A percentile compares a stretch with the other conserved stretches of the same genome.
Evolutionary conservation across 1,140 invertebrate species (phyloP).

Genomic region (Drosophila bipectinata): DNA sequence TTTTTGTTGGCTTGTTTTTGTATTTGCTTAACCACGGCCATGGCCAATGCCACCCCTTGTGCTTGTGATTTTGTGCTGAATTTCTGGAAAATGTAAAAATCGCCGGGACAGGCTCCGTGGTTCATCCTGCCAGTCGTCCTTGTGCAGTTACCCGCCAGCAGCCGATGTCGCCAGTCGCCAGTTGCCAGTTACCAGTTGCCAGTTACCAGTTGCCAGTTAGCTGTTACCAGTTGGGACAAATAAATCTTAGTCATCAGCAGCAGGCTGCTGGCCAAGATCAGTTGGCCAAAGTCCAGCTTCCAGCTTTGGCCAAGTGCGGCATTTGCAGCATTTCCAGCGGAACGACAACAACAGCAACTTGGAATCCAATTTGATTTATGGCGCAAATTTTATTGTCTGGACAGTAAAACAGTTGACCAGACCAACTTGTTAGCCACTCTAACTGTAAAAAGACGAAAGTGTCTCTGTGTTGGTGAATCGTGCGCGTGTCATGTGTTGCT

Average conservation of each 20-base stretch:
- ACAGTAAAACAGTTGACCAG: conserved; percentile 53
- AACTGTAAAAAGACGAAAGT: conserved; percentile 69
- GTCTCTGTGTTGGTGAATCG: conserved; percentile 69
- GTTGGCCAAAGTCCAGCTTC: conserved; percentile 35
- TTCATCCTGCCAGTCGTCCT: conserved; percentile 81
- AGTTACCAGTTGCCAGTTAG: conserved; percentile 57
- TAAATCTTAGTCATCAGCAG: conserved; percentile 76
- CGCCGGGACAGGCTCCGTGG: conserved; percentile 75
- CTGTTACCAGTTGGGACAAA: conserved; percentile 57
- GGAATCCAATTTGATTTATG: conserved; percentile 80
- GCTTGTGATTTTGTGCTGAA: conserved; percentile 29
- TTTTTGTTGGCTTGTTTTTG: conserved; percentile 38
- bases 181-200: conserved; percentile 67
- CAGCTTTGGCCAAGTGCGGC: conserved; percentile 27
- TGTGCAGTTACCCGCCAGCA: conserved; percentile 81
- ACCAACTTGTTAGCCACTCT: conserved; percentile 70
- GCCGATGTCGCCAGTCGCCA: conserved; percentile 81
- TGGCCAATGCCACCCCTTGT: conserved; percentile 73
- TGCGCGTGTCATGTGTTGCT: conserved; percentile 62
- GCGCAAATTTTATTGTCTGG: conserved; percentile 80
- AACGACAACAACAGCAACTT: conserved; percentile 56
- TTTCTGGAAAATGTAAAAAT: conserved; percentile 30
- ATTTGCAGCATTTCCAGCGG: conserved; percentile 67
- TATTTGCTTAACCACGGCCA: conserved; percentile 55
- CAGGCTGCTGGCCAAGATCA: conserved; percentile 59